phyloP scores from a whole-genome alignment of 2,888 invertebrate species.

The Sipha maydis region DNA sequence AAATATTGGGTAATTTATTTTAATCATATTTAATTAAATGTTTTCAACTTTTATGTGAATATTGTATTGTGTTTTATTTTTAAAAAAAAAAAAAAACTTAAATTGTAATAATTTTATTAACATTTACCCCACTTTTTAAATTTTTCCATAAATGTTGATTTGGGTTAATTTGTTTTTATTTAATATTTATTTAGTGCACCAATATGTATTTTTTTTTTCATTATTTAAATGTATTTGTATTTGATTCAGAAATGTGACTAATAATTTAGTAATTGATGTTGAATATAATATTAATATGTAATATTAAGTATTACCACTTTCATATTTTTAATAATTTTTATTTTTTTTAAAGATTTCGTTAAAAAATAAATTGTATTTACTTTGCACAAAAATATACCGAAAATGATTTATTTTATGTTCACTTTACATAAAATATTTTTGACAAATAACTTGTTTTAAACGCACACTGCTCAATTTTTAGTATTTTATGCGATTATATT shows the following conservation, averaged over 20 bases:
- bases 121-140: conserved; percentile 7
- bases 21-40: conserved; percentile 41
- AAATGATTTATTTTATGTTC: neutral
- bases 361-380: neutral
- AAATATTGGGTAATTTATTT: conserved; percentile 49
- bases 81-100: neutral
- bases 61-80: conserved; percentile 52
- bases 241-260: conserved; percentile 9
- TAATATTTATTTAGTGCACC: conserved; percentile 37
- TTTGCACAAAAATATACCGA: neutral
- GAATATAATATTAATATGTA: no score
- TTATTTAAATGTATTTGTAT: conserved; percentile 16
- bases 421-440: conserved; percentile 9
- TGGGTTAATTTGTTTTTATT: conserved; percentile 6
- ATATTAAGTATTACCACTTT: conserved; percentile 5
- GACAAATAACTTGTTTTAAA: neutral
- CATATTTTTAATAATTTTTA: neutral
- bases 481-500: neutral
- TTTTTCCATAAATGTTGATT: neutral
- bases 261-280: neutral
- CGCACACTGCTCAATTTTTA: neutral
- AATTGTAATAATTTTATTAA: conserved; percentile 23
- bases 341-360: neutral
- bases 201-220: conserved; percentile 5
- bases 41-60: conserved; percentile 36